Base-by-base conservation (phyloP, 2,797 vertebrate species). In the Trichosurus vulpecula region DNA sequence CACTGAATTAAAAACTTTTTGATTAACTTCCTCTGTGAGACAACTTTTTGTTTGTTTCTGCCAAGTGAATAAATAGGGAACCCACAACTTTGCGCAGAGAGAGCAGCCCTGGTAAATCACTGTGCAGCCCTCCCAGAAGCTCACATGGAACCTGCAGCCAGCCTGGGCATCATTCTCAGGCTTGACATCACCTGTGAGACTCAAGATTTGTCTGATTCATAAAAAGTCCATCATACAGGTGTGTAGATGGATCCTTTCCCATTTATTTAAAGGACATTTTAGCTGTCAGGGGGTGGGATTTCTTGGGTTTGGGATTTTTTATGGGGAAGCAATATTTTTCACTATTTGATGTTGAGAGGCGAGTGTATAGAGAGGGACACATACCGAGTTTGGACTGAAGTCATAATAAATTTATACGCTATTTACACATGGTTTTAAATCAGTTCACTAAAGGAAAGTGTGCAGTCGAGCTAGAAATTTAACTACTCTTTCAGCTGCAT, bases 11-110 rank as follows among this genome's bases (percentile, higher is more conserved):
- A 97, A 98, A 97, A 94, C 54, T 96, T 94, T 97, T 90, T 97
- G 94, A 98, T 97, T 98, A 97, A 91, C 95, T 97, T 96, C 61
- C 66, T 96, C 93, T 95, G 92, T 51, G 55, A 57, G 91, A 98
- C 92, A 92, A 91, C 95, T 97, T 98, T 89, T 92, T 96, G 96
- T 97, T 95, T 93, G 19, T 89, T 92, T 97, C 91, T 96, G 91
- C 91, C 91, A 51, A 90, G 53, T 93, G 92, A 96, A 97, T 96
- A 96, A 91, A 92, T 92, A 91, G 14, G 97, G 91, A 9, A 55
- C 91, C 87, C n/a, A 30, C 4, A 54, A 61, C 54, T 53, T 91
- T 0, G 25, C 55, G 35, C 61, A 91, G 19, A 4, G 81, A 94
- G 52, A 89, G 41, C 31, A 0, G 0, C 54, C 19, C 13, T 51